Evolutionary conservation across 2,797 vertebrate genomes (phyloP).

Genomic region (Diglossa cyanea): DNA sequence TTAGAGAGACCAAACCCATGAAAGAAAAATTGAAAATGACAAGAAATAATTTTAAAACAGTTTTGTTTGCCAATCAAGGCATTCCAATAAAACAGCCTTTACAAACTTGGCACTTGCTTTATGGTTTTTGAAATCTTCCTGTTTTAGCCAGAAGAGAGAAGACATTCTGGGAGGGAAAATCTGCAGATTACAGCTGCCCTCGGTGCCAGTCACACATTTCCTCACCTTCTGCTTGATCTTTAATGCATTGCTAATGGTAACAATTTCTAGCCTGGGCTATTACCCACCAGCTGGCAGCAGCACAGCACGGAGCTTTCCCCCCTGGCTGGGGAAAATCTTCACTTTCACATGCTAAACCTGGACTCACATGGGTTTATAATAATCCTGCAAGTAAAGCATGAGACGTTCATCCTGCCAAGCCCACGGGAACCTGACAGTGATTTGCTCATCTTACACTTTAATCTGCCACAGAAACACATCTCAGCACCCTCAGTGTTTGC

Average conservation of each 20-base stretch:
- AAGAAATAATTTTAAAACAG: background rate
- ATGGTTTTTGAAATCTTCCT: background rate
- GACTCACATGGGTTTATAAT: background rate
- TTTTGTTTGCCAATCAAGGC: background rate
- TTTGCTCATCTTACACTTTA: background rate
- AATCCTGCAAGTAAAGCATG: background rate
- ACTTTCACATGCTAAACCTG: background rate
- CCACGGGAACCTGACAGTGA: background rate
- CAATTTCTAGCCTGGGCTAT: background rate
- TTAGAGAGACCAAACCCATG: background rate
- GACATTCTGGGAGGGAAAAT: background rate
- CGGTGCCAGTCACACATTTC: background rate
- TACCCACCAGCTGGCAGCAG: conserved; percentile 4
- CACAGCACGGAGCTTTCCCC: background rate
- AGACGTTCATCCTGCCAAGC: background rate
- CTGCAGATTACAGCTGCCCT: background rate
- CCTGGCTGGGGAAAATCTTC: background rate
- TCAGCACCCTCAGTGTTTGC: background rate
- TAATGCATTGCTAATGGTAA: background rate
- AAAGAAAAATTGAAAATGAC: background rate
- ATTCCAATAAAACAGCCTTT: background rate
- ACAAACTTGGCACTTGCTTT: background rate
- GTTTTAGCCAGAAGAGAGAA: background rate
- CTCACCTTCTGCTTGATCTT: conserved; percentile 22
- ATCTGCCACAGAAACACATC: background rate